A percentile compares a stretch with the other conserved stretches of the same genome.
Evolutionary conservation across 2,797 vertebrate species (phyloP).

Genomic region (Poeciliopsis paucimaculata): DNA sequence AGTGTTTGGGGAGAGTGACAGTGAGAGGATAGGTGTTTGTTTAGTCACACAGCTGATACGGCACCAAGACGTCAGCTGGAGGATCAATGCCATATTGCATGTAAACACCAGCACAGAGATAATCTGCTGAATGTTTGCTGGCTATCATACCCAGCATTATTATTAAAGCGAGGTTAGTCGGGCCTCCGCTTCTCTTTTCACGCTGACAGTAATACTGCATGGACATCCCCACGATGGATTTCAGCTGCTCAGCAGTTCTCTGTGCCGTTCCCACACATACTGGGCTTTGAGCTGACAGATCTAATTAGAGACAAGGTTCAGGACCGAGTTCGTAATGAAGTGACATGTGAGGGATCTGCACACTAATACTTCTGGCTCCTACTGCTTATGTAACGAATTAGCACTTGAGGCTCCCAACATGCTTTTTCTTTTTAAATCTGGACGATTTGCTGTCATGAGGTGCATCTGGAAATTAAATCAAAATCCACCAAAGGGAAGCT

Average conservation of each 20-base stretch:
- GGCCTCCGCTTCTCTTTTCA: constrained; percentile 12
- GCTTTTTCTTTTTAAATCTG: constrained; percentile 17
- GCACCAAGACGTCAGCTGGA: background rate
- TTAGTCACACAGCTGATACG: constrained; percentile 9
- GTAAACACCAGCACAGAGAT: background rate
- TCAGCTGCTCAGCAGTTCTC: constrained; percentile 57
- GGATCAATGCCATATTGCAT: background rate
- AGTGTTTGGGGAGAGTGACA: background rate
- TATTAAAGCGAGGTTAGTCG: constrained; percentile 1
- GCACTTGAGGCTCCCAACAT: constrained; percentile 34
- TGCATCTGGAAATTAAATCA: constrained; percentile 25
- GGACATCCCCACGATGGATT: constrained; percentile 20
- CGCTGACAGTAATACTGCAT: constrained; percentile 12
- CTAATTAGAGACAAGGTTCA: constrained; percentile 67
- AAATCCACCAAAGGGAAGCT: constrained; percentile 13
- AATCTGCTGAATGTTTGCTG: constrained; percentile 7
- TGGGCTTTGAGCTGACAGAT: constrained; percentile 69
- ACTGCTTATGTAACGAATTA: constrained; percentile 49
- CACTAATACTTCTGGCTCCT: constrained; percentile 46
- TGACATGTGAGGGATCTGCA: constrained; percentile 49
- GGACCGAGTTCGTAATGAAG: constrained; percentile 48
- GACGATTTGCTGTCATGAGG: constrained; percentile 31
- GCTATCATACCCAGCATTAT: constrained; percentile 9
- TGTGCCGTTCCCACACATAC: constrained; percentile 60
- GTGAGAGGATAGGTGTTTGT: constrained; percentile 18